Evolutionary conservation across 2,797 vertebrate genomes (phyloP).

Genomic region (Sebastes nivosus): DNA sequence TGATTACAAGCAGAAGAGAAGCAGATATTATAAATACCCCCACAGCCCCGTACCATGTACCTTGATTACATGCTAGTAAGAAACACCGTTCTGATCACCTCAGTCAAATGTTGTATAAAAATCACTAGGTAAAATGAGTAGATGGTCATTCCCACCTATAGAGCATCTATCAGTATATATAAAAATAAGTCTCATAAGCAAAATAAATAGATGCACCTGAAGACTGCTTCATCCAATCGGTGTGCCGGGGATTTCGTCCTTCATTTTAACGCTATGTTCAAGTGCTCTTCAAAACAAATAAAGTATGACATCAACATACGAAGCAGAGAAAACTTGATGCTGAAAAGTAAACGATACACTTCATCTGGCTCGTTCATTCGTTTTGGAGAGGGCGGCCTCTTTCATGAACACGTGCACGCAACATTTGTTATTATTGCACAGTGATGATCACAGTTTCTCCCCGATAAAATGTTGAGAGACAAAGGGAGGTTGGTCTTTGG

Average conservation of each 20-base stretch:
- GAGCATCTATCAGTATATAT: constrained; percentile 62
- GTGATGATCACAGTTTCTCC: constrained; percentile 72
- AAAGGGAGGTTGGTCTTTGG: constrained; percentile 53
- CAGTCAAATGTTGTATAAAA: constrained; percentile 63
- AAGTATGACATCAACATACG: constrained; percentile 1
- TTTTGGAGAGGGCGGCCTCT: constrained; percentile 3
- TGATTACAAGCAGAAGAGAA: constrained; percentile 60
- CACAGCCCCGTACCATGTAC: constrained; percentile 47
- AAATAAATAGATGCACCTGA: constrained; percentile 84
- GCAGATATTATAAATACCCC: constrained; percentile 73
- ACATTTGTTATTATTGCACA: constrained; percentile 80
- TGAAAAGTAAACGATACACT: constrained; percentile 35
- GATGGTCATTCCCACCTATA: constrained; percentile 48
- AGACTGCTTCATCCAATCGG: constrained; percentile 52
- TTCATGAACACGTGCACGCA: constrained; percentile 13
- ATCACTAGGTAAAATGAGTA: constrained; percentile 62
- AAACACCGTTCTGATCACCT: constrained; percentile 35
- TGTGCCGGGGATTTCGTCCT: constrained; percentile 52
- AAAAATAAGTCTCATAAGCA: constrained; percentile 80
- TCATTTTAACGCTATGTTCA: constrained; percentile 59
- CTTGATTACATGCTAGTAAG: constrained; percentile 46
- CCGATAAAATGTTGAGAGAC: constrained; percentile 31
- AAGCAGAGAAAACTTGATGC: constrained; percentile 10
- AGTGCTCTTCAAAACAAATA: constrained; percentile 47
- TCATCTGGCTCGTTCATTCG: constrained; percentile 37